Conservation (phyloP, 2,888 invertebrate species). For the Neelides folsomi region DNA sequence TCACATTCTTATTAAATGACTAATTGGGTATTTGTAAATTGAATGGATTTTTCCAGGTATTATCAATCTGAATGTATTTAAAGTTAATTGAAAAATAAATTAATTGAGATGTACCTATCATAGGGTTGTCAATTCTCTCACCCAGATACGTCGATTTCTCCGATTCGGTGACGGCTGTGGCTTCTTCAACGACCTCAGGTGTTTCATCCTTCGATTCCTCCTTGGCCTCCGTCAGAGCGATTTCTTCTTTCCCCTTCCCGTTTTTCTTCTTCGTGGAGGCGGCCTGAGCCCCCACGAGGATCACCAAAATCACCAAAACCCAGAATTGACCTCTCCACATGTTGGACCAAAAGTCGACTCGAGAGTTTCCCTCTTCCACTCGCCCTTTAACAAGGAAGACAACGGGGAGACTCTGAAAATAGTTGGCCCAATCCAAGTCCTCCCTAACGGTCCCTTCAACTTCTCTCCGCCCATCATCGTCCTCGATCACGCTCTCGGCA, state of each 20-base stretch:
- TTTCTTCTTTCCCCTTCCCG: constrained; percentile 12
- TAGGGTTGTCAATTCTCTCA: constrained; percentile 5
- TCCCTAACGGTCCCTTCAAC: too few relatives aligned
- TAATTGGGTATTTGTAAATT: too few relatives aligned
- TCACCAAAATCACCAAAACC: neutral
- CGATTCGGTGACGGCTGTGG: neutral
- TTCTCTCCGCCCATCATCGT: too few relatives aligned
- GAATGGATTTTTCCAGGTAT: too few relatives aligned
- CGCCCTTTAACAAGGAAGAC: too few relatives aligned
- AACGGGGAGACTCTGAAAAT: too few relatives aligned
- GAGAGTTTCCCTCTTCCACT: neutral
- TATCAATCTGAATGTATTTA: too few relatives aligned
- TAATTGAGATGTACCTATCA: neutral
- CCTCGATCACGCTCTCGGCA: too few relatives aligned
- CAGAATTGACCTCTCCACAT: constrained; percentile 7
- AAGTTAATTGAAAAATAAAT: too few relatives aligned
- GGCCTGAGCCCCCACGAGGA: neutral
- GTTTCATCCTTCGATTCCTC: constrained; percentile 14
- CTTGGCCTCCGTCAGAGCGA: constrained; percentile 15
- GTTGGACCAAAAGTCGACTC: neutral
- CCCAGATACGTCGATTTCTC: constrained; percentile 11
- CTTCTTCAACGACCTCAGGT: constrained; percentile 4
- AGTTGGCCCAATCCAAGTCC: too few relatives aligned
- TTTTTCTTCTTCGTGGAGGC: constrained; percentile 6
- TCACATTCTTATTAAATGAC: too few relatives aligned